Conservation (phyloP, 2,797 vertebrate species). For the Sebastes cheni region DNA sequence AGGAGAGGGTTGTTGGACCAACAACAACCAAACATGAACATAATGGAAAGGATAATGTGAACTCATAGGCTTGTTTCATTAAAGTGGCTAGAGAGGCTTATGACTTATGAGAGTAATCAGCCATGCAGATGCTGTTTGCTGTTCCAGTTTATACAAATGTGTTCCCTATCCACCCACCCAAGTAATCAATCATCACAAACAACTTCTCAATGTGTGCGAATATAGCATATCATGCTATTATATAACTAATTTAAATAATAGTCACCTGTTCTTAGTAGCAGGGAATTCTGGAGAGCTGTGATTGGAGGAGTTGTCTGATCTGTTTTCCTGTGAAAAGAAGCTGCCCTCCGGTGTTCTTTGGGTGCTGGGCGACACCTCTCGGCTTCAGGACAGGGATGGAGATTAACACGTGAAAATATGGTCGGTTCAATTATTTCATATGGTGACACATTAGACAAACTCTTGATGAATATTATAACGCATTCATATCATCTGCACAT, state of each 20-base stretch:
- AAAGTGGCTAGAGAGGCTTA: not conserved
- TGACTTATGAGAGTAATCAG: not conserved
- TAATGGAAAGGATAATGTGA: not conserved
- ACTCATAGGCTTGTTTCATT: not conserved
- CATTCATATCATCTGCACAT: not conserved
- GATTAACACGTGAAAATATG: not conserved
- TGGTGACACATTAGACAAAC: not conserved
- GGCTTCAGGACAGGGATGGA: slow-evolving; percentile 67
- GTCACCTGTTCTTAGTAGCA: slow-evolving; percentile 89
- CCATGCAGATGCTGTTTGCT: not conserved
- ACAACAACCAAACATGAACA: not conserved
- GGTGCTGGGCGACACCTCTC: slow-evolving; percentile 88
- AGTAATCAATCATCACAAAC: not conserved
- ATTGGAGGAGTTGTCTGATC: slow-evolving; percentile 89
- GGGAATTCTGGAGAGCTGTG: slow-evolving; percentile 95
- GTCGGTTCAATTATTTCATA: not conserved
- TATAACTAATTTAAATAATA: not conserved
- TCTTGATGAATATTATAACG: not conserved
- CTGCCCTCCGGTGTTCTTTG: slow-evolving; percentile 87
- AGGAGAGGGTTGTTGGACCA: not conserved
- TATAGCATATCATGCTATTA: not conserved
- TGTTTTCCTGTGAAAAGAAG: slow-evolving; percentile 86
- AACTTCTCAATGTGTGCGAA: not conserved
- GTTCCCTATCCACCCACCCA: not conserved
- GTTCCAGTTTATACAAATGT: not conserved